Evolutionary conservation across 1,140 invertebrate species (phyloP).

Genomic region (Lucilia cuprina): DNA sequence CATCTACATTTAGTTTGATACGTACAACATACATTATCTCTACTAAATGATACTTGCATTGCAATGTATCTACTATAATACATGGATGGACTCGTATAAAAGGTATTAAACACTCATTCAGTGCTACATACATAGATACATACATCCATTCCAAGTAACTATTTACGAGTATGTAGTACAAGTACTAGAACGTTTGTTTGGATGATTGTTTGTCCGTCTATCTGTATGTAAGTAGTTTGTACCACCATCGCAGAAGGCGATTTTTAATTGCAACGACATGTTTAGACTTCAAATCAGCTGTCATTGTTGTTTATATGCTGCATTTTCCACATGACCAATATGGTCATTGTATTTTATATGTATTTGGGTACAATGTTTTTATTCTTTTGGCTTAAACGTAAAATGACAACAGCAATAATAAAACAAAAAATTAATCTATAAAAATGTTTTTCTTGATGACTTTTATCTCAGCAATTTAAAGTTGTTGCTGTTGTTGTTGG

Average conservation of each 20-base stretch:
- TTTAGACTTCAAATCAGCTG: conserved; percentile 29
- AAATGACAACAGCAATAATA: not conserved
- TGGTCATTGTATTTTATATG: not conserved
- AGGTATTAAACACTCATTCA: no score
- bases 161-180: not conserved
- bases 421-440: not conserved
- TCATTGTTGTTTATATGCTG: not conserved
- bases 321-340: not conserved
- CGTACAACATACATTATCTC: not conserved
- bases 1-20: conserved; percentile 21
- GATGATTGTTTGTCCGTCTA: not conserved
- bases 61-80: not conserved
- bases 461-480: not conserved
- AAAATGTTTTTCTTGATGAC: not conserved
- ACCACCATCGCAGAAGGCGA: conserved; percentile 22
- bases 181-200: not conserved
- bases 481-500: not conserved
- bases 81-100: not conserved
- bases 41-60: conserved; percentile 7
- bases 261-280: conserved; percentile 37
- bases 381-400: not conserved
- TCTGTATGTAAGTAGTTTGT: not conserved
- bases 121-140: not conserved
- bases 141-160: not conserved
- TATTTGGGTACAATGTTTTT: not conserved